Conservation (phyloP, 2,888 invertebrate species). For the Lottia gigantea region DNA sequence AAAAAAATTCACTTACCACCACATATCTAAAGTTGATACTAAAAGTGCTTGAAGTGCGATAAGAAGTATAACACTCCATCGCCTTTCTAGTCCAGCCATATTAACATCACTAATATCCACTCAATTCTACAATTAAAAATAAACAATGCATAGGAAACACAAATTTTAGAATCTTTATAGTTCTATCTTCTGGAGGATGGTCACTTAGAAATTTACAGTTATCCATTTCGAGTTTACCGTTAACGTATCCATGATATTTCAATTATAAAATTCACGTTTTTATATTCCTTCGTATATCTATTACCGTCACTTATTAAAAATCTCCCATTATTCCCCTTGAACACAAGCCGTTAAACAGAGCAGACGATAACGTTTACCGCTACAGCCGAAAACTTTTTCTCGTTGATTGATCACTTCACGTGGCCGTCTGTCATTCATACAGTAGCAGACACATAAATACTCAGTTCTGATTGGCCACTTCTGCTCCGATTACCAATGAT, state of each 20-base stretch:
- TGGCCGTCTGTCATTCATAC: conserved; percentile 8
- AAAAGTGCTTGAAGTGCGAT: conserved; percentile 17
- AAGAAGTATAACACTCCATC: conserved; percentile 17
- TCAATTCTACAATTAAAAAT: conserved; percentile 14
- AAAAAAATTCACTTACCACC: conserved; percentile 22
- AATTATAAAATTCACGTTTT: background rate
- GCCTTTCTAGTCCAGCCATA: conserved; percentile 17
- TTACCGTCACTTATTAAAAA: background rate
- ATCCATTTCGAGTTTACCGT: conserved; percentile 5
- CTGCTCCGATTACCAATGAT: conserved; percentile 8
- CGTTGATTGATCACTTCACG: conserved; percentile 10
- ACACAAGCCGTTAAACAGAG: background rate
- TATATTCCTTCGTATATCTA: background rate
- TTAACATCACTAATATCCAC: conserved; percentile 14
- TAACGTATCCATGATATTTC: no score
- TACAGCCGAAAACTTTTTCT: conserved; percentile 6
- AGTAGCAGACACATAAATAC: conserved; percentile 9
- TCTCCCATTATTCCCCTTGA: background rate
- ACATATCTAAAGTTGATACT: conserved; percentile 23
- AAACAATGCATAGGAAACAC: background rate
- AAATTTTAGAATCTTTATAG: background rate
- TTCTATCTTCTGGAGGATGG: conserved; percentile 2
- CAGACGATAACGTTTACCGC: conserved; percentile 10
- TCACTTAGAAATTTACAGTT: background rate
- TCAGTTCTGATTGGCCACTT: conserved; percentile 7